Evolutionary conservation across 2,797 vertebrate genomes (phyloP).

Genomic region (Urocyon cinereoargenteus): DNA sequence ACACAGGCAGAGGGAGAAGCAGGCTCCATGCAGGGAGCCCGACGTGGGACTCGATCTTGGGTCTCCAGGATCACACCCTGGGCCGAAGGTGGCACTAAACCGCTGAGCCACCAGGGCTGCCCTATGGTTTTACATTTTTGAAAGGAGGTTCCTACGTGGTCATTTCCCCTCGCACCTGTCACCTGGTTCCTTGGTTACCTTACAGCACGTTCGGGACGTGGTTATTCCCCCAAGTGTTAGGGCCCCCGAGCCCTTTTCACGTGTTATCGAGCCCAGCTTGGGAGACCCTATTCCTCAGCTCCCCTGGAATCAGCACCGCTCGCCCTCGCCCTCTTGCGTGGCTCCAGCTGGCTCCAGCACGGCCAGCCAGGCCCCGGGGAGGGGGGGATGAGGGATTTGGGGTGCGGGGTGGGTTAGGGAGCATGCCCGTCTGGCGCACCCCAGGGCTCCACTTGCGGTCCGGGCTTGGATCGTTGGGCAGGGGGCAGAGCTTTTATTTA

Average conservation of each 20-base stretch:
- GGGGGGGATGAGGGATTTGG: not conserved
- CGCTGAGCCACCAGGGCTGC: too few species aligned
- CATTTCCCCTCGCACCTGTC: constrained; percentile 80
- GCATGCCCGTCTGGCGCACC: constrained; percentile 66
- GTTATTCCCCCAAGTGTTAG: constrained; percentile 50
- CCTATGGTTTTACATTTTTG: not conserved
- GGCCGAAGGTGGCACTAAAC: too few species aligned
- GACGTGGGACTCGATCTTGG: too few species aligned
- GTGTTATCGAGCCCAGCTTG: not conserved
- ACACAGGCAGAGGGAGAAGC: too few species aligned
- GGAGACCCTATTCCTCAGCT: not conserved
- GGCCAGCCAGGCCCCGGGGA: too few species aligned
- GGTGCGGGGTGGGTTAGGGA: not conserved
- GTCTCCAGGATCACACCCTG: too few species aligned
- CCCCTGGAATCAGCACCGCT: not conserved
- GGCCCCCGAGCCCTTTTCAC: not conserved
- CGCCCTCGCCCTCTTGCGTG: not conserved
- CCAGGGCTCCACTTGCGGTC: constrained; percentile 70
- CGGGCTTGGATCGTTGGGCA: not conserved
- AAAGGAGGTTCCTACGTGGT: not conserved
- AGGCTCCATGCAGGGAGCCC: too few species aligned
- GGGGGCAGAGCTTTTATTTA: too few species aligned
- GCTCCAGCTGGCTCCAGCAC: not conserved
- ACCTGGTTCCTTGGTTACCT: constrained; percentile 74
- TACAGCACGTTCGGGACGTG: constrained; percentile 38